Evolutionary conservation across 2,113 vertebrate genomes (phyloP).

Genomic region (Turnix velox): DNA sequence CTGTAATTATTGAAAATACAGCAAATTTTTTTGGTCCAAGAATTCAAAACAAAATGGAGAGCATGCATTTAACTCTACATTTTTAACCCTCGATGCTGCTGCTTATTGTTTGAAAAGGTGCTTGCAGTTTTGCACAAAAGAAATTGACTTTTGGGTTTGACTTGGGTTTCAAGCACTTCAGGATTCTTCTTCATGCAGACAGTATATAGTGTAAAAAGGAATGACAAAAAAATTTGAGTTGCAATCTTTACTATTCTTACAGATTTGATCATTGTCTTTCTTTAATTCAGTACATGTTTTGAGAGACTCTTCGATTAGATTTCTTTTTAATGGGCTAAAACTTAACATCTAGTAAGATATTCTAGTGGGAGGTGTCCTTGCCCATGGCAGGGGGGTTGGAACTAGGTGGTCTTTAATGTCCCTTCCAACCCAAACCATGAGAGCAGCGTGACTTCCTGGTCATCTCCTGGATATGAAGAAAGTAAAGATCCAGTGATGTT

Average conservation of each 20-base stretch:
- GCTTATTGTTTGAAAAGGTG: conserved; percentile 15
- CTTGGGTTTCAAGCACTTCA: conserved; percentile 57
- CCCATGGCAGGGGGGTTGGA: too few relatives aligned
- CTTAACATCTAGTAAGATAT: background rate
- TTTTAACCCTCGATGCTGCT: background rate
- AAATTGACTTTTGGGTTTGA: conserved; percentile 5
- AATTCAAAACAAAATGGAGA: background rate
- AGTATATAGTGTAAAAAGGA: background rate
- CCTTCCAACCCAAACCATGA: too few relatives aligned
- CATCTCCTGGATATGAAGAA: background rate
- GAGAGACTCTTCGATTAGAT: background rate
- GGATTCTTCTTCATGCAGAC: background rate
- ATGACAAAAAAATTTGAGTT: background rate
- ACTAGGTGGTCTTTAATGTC: too few relatives aligned
- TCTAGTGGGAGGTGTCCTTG: too few relatives aligned
- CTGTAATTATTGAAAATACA: background rate
- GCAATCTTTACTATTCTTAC: background rate
- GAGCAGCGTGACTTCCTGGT: background rate
- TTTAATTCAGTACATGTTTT: background rate
- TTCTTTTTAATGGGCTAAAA: background rate
- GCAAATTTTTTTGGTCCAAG: conserved; percentile 30
- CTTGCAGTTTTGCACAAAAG: conserved; percentile 50
- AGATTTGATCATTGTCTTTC: background rate
- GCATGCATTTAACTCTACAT: background rate
- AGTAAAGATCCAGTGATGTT: background rate